These are phyloP conservation scores for Calyptommatus sinebrachiatus DNA, from an alignment of 2,113 vertebrate species.

Conservation along the genomic window DNA sequence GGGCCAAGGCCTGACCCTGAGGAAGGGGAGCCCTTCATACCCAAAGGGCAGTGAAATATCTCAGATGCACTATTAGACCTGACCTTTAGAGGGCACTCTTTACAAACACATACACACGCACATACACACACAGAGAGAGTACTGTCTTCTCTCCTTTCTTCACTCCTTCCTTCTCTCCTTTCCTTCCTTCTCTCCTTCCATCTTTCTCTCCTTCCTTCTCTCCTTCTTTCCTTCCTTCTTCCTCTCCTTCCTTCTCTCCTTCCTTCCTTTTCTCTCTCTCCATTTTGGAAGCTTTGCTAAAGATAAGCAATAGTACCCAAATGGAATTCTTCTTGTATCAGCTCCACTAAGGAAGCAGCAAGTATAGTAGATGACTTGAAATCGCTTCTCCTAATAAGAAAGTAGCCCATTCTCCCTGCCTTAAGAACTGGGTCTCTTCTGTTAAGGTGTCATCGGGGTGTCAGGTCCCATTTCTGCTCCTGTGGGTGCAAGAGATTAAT, in stretches of 20 bases:
- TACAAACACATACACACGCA: neutral
- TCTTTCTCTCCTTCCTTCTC: conserved; percentile 2
- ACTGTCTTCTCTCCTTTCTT: conserved; percentile 31
- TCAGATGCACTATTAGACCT: neutral
- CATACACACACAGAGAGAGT: neutral
- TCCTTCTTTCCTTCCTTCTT: conserved; percentile 25
- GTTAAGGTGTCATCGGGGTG: conserved; percentile 16
- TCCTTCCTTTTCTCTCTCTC: conserved; percentile 23
- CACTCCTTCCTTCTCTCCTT: conserved; percentile 30
- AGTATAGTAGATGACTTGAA: neutral
- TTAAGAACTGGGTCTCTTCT: conserved; percentile 11
- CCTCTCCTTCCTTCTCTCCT: conserved; percentile 10
- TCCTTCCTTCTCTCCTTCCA: conserved; percentile 15
- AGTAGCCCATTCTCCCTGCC: neutral
- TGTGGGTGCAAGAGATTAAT: neutral
- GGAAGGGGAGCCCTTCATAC: conserved; percentile 89
- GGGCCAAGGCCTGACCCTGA: conserved; percentile 85
- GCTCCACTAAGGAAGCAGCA: neutral
- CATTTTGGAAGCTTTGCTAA: conserved; percentile 3
- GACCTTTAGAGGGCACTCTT: neutral
- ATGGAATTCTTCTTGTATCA: neutral
- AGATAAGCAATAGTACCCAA: neutral
- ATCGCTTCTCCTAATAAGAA: neutral
- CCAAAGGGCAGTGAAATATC: conserved; percentile 67
- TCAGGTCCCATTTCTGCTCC: neutral